A percentile compares a stretch with the other conserved stretches of the same genome.
Conservation (phyloP, 2,888 invertebrate species). For the Dicranocentrus wangi region DNA sequence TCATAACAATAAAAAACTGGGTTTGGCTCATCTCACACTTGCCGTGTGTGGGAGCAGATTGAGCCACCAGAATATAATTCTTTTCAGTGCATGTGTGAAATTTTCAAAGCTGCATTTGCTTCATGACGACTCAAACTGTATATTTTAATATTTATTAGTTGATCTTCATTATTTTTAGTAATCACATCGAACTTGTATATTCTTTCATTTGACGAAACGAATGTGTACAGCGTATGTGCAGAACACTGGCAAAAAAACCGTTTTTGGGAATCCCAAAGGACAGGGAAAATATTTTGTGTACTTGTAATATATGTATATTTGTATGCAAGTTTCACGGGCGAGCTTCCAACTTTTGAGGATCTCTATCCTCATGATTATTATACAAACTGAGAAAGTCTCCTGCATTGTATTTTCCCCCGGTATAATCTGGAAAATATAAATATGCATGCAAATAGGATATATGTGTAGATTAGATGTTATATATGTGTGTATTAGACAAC, state of each 20-base stretch:
- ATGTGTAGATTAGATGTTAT: not conserved
- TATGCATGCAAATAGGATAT: slow-evolving; percentile 24
- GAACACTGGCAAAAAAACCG: too few relatives aligned
- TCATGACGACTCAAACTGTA: not conserved
- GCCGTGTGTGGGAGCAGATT: not conserved
- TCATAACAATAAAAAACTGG: slow-evolving; percentile 29
- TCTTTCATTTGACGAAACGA: too few relatives aligned
- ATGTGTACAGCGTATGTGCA: not conserved
- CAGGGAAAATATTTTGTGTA: not conserved
- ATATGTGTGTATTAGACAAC: too few relatives aligned
- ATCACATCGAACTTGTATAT: not conserved
- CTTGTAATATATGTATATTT: not conserved
- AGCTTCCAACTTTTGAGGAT: too few relatives aligned
- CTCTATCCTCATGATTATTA: not conserved
- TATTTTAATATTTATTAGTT: not conserved
- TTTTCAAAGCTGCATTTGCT: not conserved
- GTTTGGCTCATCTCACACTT: slow-evolving; percentile 23
- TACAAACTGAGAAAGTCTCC: too few relatives aligned
- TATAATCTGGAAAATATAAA: slow-evolving; percentile 14
- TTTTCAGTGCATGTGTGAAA: not conserved
- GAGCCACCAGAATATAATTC: not conserved
- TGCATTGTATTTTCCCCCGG: too few relatives aligned
- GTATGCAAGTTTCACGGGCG: too few relatives aligned
- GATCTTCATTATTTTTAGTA: not conserved
- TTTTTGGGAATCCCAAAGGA: slow-evolving; percentile 1